Evolutionary conservation across 2,113 vertebrate species (phyloP).

Genomic region (Calonectris borealis): DNA sequence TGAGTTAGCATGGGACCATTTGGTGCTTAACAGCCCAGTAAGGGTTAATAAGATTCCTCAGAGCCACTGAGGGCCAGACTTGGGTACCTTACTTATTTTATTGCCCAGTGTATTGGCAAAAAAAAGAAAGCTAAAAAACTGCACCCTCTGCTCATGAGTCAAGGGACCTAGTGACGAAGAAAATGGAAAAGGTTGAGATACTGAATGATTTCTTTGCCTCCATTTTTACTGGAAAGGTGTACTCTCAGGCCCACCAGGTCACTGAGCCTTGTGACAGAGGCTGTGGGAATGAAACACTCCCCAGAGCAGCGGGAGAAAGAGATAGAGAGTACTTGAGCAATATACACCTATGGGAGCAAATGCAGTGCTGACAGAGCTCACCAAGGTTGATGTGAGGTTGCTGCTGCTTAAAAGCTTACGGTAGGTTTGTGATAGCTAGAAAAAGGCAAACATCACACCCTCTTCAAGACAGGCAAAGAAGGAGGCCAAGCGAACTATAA

Average conservation of each 20-base stretch:
- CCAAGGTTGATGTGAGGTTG: neutral
- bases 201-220: neutral
- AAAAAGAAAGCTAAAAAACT: neutral
- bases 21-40: neutral
- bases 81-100: neutral
- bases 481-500: neutral
- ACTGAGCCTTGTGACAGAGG: neutral
- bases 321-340: neutral
- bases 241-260: neutral
- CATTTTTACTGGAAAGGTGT: neutral
- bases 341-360: neutral
- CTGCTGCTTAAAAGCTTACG: neutral
- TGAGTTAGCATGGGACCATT: neutral
- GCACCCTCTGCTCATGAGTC: neutral
- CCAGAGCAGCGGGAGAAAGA: neutral
- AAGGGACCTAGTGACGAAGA: neutral
- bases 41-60: neutral
- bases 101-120: neutral
- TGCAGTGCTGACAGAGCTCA: neutral
- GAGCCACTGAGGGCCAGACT: neutral
- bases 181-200: neutral
- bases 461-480: neutral
- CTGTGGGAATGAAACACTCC: neutral
- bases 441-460: neutral
- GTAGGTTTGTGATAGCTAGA: neutral